Percentiles rank a stretch among this genome's conserved stretches.
These are phyloP conservation scores for Lepilemur ruficaudatus DNA, from an alignment of 2,797 vertebrate species.

Conservation along the genomic window DNA sequence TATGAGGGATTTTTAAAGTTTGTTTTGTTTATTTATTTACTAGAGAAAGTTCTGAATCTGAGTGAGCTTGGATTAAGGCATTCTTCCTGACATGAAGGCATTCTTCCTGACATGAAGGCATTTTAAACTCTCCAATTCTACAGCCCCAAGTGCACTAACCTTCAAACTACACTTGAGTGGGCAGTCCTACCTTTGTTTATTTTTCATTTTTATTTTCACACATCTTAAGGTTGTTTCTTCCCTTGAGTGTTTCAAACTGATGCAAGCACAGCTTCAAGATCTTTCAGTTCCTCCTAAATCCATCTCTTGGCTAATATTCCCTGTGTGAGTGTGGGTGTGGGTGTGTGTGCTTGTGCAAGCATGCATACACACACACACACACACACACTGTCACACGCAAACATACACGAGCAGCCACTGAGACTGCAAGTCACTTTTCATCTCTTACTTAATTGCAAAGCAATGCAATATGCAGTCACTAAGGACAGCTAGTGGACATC, in stretches of 20 bases:
- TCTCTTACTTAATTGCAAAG: constrained; percentile 80
- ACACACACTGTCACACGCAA: background rate
- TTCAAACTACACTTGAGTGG: constrained; percentile 31
- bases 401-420: background rate
- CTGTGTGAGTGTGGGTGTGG: background rate
- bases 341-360: background rate
- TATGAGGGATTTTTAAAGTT: constrained; percentile 59
- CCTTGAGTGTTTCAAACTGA: background rate
- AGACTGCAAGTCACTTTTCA: constrained; percentile 74
- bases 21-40: constrained; percentile 77
- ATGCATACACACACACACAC: background rate
- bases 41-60: constrained; percentile 79
- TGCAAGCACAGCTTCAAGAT: background rate
- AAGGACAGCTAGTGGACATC: constrained; percentile 86
- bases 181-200: constrained; percentile 70
- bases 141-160: constrained; percentile 40
- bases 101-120: constrained; percentile 37
- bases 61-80: constrained; percentile 68
- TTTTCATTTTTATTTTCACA: constrained; percentile 62
- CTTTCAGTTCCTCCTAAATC: background rate
- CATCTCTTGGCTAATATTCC: constrained; percentile 30
- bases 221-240: constrained; percentile 28
- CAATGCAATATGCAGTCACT: constrained; percentile 75
- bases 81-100: constrained; percentile 32
- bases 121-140: constrained; percentile 4